Evolutionary conservation across 2,797 vertebrate species (phyloP), one percentile per base, ranked within the genome.

Genomic region (Otus scops): DNA sequence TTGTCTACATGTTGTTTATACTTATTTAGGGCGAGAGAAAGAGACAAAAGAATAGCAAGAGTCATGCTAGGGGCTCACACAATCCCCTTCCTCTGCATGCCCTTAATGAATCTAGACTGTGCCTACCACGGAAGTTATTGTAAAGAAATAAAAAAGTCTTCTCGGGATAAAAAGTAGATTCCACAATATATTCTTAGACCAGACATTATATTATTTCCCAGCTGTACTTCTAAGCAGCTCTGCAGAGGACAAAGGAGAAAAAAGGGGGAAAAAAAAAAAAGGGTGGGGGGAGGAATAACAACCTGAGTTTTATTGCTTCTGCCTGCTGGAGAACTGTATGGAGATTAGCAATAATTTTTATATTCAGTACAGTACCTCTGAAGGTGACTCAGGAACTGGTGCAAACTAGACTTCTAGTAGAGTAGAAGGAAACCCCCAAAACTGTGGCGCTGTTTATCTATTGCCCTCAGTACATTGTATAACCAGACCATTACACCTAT

Each of bases 321-420:
- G 84, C 81, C 92, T 97, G 93, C 90, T 95, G 69, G 75, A 95
- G 86, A 92, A 80, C 68, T 77, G 64, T 87, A 93, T 92, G 86
- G 78, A 97, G 92, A 97, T 96, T 48, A 97, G 92, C 90, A 95
- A 89, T 92, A 88, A 80, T 95, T 95, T 97, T 97, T 96, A 93
- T 85, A 85, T 95, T 95, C 92, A 71, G 65, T 32, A 85, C 50
- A 75, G 78, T 26, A 85, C 91, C 75, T 92, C 84, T 95, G 94
- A 97, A 97, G 94, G 97, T 95, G 93, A 95, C 95, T 83, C 68
- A 20, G 73, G 91, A 94, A 68, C 81, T 48, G 68, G 41, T 69
- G 57, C 65, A 85, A 89, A 56, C 56, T n/a, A 28, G 38, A 85
- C 76, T 68, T 85, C 64, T 9, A 17, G 61, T 5, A 13, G 60